Evolutionary conservation across 2,888 invertebrate species (phyloP).

Genomic region (Chrysolina americana): DNA sequence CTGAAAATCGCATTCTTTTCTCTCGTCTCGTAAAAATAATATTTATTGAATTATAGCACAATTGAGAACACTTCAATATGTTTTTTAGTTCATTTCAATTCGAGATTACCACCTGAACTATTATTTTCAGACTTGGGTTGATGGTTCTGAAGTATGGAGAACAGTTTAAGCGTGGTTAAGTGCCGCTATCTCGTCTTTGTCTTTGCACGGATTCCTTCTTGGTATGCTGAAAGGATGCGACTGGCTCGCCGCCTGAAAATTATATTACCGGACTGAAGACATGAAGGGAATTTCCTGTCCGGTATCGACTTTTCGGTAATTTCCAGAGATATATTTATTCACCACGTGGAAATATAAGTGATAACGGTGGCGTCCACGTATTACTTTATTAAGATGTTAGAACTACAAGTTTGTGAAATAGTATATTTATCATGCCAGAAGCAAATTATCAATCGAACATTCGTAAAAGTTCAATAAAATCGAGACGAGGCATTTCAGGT

Average conservation of each 20-base stretch:
- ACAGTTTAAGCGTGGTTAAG: conserved; percentile 65
- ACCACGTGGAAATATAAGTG: no score
- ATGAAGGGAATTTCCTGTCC: conserved; percentile 57
- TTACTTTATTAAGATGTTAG: no score
- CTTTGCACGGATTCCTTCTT: conserved; percentile 59
- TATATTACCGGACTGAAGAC: conserved; percentile 61
- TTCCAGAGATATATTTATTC: neutral
- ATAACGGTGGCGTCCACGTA: no score
- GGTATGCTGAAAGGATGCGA: conserved; percentile 60
- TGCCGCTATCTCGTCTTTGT: conserved; percentile 61
- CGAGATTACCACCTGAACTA: neutral
- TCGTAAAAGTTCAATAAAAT: no score
- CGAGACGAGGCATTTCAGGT: no score
- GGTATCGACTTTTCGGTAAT: conserved; percentile 32
- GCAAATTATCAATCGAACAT: no score
- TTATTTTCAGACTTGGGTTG: neutral
- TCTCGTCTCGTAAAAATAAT: no score
- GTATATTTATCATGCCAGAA: no score
- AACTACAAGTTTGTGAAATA: no score
- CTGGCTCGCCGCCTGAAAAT: conserved; percentile 61
- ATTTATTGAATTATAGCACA: no score
- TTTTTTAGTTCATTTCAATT: neutral
- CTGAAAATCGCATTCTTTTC: no score
- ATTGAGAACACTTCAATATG: neutral
- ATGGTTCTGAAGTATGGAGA: conserved; percentile 24